Percentiles rank a stretch among this genome's conserved stretches.
phyloP scores from a whole-genome alignment of 1,140 invertebrate genomes.

The Phymorhynchus buccinoides region DNA sequence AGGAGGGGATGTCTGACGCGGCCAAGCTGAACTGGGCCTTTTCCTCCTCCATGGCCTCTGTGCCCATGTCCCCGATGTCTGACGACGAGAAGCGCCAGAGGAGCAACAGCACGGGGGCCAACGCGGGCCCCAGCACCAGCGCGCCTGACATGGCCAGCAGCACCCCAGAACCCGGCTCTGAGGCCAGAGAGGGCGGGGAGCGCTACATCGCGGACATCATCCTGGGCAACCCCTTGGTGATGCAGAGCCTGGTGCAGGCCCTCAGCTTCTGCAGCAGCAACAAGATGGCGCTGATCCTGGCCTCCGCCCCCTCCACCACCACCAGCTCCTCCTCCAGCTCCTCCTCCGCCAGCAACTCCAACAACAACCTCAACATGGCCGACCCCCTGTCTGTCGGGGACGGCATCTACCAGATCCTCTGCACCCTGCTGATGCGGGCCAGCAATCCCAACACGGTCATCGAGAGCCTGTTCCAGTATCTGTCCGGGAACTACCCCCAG shows the following conservation, averaged over 20 bases:
- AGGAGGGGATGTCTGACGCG: conserved; percentile 59
- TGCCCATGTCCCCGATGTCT: conserved; percentile 50
- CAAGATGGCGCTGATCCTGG: conserved; percentile 70
- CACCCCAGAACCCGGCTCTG: neutral
- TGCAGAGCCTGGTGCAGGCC: conserved; percentile 83
- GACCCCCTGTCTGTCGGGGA: conserved; percentile 83
- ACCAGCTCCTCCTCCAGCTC: neutral
- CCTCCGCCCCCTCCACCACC: conserved; percentile 21
- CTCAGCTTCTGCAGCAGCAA: conserved; percentile 79
- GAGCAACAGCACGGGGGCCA: conserved; percentile 38
- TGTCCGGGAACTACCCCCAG: conserved; percentile 74
- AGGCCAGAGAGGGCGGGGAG: conserved; percentile 34
- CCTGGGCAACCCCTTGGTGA: conserved; percentile 77
- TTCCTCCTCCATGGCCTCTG: conserved; percentile 45
- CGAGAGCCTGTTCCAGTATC: conserved; percentile 82
- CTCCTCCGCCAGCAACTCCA: neutral
- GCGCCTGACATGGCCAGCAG: conserved; percentile 25
- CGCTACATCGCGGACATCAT: conserved; percentile 67
- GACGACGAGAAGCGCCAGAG: conserved; percentile 66
- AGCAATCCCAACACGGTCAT: conserved; percentile 83
- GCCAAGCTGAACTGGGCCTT: conserved; percentile 60
- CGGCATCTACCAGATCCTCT: conserved; percentile 86
- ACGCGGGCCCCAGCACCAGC: neutral
- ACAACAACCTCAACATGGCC: conserved; percentile 33
- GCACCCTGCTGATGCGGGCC: conserved; percentile 81